Conservation (phyloP, 2,113 vertebrate genomes). For the Corydoras maculifer region DNA sequence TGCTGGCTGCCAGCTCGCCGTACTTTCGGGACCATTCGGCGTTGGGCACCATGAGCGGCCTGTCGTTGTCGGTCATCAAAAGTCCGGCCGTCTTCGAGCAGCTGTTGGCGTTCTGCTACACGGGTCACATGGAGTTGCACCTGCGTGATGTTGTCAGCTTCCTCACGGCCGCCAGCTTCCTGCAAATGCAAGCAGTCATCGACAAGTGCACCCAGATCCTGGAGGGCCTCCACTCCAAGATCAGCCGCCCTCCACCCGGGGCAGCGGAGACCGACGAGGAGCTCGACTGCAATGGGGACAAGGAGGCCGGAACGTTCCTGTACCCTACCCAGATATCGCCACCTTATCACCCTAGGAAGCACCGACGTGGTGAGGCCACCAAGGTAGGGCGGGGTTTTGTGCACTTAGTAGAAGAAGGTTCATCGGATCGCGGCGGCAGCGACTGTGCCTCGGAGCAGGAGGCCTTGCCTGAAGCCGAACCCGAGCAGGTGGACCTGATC, state of each 20-base stretch:
- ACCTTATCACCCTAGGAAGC: constrained; percentile 81
- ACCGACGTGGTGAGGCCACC: constrained; percentile 68
- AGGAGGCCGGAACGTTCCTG: constrained; percentile 83
- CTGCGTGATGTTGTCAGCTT: constrained; percentile 97
- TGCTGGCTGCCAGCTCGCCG: constrained; percentile 92
- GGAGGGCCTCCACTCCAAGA: constrained; percentile 96
- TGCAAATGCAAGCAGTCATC: constrained; percentile 97
- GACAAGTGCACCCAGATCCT: constrained; percentile 97
- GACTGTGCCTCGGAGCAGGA: constrained; percentile 92
- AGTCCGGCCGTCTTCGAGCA: constrained; percentile 95
- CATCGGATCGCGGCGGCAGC: constrained; percentile 90
- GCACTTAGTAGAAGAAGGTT: constrained; percentile 84
- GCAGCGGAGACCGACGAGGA: constrained; percentile 25
- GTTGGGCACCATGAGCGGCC: constrained; percentile 95
- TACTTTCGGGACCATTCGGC: constrained; percentile 98
- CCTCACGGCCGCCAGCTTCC: constrained; percentile 94
- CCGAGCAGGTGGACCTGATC: constrained; percentile 81
- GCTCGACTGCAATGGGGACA: constrained; percentile 76
- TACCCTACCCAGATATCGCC: constrained; percentile 95
- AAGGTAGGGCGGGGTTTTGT: constrained; percentile 63
- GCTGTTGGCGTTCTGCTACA: constrained; percentile 97
- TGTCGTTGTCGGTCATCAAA: constrained; percentile 97
- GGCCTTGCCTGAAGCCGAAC: constrained; percentile 84
- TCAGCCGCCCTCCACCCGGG: constrained; percentile 71
- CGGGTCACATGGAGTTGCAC: constrained; percentile 93